A percentile compares a stretch with the other conserved stretches of the same genome.
Conservation (phyloP, 2,888 invertebrate species). For the Pristionchus entomophagus region DNA sequence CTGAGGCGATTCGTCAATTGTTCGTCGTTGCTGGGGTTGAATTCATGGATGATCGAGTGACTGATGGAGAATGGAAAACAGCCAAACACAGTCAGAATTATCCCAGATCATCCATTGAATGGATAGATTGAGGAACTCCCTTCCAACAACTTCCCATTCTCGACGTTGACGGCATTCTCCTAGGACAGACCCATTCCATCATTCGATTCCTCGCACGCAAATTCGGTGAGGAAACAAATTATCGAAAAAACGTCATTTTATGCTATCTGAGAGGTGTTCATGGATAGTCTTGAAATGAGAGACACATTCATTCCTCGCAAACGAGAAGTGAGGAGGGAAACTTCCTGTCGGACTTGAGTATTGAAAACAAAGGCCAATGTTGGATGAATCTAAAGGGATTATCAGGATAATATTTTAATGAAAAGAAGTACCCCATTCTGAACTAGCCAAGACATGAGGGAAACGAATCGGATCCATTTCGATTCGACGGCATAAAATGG, state of each 20-base stretch:
- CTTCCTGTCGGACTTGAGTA: not conserved
- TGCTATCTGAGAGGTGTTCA: not conserved
- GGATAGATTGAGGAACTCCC: slow-evolving; percentile 25
- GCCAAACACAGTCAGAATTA: slow-evolving; percentile 16
- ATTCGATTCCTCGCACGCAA: slow-evolving; percentile 37
- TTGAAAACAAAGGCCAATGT: slow-evolving; percentile 16
- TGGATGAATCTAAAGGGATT: not conserved
- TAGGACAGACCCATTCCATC: slow-evolving; percentile 38
- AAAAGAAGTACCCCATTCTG: slow-evolving; percentile 13
- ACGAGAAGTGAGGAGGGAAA: not conserved
- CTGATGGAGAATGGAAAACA: slow-evolving; percentile 29
- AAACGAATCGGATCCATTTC: not conserved
- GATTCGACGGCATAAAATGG: not conserved
- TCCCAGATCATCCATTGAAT: not conserved
- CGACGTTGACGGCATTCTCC: slow-evolving; percentile 30
- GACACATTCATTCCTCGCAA: not conserved
- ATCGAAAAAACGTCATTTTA: not conserved
- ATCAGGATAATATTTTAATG: too few species aligned
- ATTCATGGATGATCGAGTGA: slow-evolving; percentile 41
- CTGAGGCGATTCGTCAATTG: slow-evolving; percentile 46
- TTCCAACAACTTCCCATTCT: slow-evolving; percentile 43
- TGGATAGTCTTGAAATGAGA: not conserved
- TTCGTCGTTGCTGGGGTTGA: slow-evolving; percentile 23
- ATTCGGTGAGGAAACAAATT: slow-evolving; percentile 4
- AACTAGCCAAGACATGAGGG: not conserved